Base-by-base conservation (phyloP, 1,140 invertebrate species). In the Drosophila burlai region DNA sequence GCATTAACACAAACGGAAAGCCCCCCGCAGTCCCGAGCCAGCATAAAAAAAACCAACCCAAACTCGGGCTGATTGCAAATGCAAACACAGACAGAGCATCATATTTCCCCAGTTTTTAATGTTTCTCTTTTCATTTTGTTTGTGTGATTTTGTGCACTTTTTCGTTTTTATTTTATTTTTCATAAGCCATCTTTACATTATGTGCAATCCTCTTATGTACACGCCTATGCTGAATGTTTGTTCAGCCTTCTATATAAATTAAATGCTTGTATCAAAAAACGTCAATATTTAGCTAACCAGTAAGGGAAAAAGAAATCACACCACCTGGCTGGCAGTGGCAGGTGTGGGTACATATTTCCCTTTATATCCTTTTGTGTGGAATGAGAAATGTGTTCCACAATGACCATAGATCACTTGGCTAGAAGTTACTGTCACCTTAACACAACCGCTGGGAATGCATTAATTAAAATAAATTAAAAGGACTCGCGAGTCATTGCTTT, bases 221-320 rank as follows among this genome's bases (percentile, higher is more conserved):
- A 42, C 50, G 29, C 21, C 65, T 29, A 47, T 46, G 43, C 50
- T 21, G 54, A 34, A 26, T 72, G 52, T 73, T 73, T 59, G 54
- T 49, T 29, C 69, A 36, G 69, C 54, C 13, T 46, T 38, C 45
- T 62, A 58, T 62, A 80, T 65, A 65, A 64, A 59, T 80, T 54
- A 75, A 75, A 75, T 49, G 50, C 40, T 29, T 24, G 24, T 43
- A 59, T 74, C 58, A 86, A 73, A 55, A 24, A 50, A 31, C 26
- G 65, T 63, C 85, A 80, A 65, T 87, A 83, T 86, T 86, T 86
- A 83, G 83, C 71, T 83, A 80, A 72, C 83, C 61, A 83, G 64
- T 62, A 65, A 68, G 55, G 42, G 43, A 72, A 42, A 66, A 83
- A 58, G 36, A 31, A 58, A 63, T 52, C 58, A 38, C 38, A 50